Evolutionary conservation across 2,797 vertebrate genomes (phyloP), one percentile per base, ranked within the genome.

Genomic region (Enteromius trimaculatus): DNA sequence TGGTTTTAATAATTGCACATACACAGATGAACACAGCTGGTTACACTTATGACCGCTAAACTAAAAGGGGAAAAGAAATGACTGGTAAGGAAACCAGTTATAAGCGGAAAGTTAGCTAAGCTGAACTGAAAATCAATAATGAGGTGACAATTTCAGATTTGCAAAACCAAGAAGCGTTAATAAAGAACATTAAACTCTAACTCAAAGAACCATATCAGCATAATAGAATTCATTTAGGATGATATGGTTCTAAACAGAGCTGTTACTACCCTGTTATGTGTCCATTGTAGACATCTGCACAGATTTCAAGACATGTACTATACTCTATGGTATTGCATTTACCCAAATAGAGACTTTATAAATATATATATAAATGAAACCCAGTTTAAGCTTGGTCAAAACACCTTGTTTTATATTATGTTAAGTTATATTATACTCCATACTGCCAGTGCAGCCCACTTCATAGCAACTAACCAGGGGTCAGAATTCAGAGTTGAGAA

Each of bases 401-500:
- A 29, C 23, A 14, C 4, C 37, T 37, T 66, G 19, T 66, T 37
- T 66, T 70, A 47, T 44, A 26, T 21, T 37, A 21, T 49, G 23
- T 29, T 49, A 19, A 21, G n/a, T n/a, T 37, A 34, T 37, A 75
- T 37, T 58, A 31, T 53, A 53, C 23, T 81, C 19, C 42, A 79
- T 71, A 44, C 23, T 42, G 42, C 84, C 39, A 4, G 70, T 37
- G 16, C 66, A 6, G 26, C 81, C 71, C 31, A 79, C 77, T 85
- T 84, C 86, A 81, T 80, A 82, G 58, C 4, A 11, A 44, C 58
- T 76, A 37, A 77, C 39, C 65, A 42, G 21, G 75, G 83, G 80
- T 85, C 85, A 85, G 82, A 87, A 76, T 86, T 80, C 60, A n/a
- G 79, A 1, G 55, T 60, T 86, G 84, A 78, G 84, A 87, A 85